Evolutionary conservation across 1,140 invertebrate species (phyloP).

Genomic region (Colletes latitarsis): DNA sequence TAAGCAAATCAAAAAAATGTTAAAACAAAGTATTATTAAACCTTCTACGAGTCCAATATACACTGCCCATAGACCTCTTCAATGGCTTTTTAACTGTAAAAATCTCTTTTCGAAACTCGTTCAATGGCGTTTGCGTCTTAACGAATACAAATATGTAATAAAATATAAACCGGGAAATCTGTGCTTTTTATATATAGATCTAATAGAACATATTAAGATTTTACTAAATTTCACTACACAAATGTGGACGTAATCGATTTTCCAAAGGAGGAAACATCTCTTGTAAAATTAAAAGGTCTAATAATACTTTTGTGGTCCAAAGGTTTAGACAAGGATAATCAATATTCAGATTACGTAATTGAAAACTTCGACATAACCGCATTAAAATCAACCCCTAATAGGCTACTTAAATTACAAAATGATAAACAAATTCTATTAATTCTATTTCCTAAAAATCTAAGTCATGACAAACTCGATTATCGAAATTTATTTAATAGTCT

Average conservation of each 20-base stretch:
- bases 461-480: constrained; percentile 4
- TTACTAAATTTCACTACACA: no score
- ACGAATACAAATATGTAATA: background rate
- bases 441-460: constrained; percentile 1
- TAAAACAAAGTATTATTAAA: background rate
- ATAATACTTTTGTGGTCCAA: no score
- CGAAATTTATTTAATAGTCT: constrained; percentile 14
- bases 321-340: no score
- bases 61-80: background rate
- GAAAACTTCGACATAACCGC: background rate
- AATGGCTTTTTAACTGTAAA: constrained; percentile 5
- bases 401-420: background rate
- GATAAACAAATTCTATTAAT: background rate
- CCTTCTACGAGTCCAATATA: constrained; percentile 1
- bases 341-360: background rate
- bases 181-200: background rate
- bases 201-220: no score
- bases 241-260: no score
- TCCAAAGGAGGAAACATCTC: no score
- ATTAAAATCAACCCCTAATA: background rate
- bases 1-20: background rate
- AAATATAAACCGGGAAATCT: constrained; percentile 10
- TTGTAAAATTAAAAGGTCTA: no score
- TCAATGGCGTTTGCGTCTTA: background rate
- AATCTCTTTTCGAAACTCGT: background rate